Conservation (phyloP, 2,888 invertebrate genomes). For the Perizoma affinitatum region DNA sequence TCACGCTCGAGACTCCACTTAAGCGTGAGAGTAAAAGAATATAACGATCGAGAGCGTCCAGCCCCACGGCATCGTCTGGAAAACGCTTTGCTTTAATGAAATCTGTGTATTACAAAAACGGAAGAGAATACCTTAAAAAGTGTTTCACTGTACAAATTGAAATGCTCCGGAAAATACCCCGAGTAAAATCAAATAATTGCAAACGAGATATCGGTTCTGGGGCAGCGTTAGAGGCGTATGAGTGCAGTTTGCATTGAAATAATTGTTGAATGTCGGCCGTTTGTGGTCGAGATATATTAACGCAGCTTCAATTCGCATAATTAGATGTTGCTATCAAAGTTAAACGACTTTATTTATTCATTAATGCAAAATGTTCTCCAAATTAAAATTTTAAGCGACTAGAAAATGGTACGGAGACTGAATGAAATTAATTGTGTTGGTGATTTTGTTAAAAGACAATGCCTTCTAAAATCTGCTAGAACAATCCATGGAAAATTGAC, state of each 20-base stretch:
- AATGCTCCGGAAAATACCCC: conserved; percentile 52
- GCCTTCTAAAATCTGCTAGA: not conserved
- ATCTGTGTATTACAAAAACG: conserved; percentile 64
- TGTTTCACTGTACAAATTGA: conserved; percentile 64
- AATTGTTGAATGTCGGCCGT: conserved; percentile 56
- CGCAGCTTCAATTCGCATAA: conserved; percentile 66
- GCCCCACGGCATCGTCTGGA: conserved; percentile 49
- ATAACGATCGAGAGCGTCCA: conserved; percentile 55
- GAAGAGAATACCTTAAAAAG: conserved; percentile 57
- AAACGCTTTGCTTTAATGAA: conserved; percentile 66
- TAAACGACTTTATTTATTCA: conserved; percentile 50
- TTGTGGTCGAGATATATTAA: conserved; percentile 56
- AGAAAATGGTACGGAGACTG: conserved; percentile 30
- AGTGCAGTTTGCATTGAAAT: conserved; percentile 68
- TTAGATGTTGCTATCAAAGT: conserved; percentile 56
- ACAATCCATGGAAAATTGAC: conserved; percentile 2
- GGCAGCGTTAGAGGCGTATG: conserved; percentile 54
- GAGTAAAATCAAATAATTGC: conserved; percentile 66
- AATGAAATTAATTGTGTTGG: conserved; percentile 25
- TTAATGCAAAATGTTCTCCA: conserved; percentile 43
- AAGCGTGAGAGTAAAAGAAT: conserved; percentile 54
- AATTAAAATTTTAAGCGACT: conserved; percentile 43
- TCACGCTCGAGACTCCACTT: conserved; percentile 62
- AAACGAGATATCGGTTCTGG: conserved; percentile 61
- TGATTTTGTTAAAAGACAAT: conserved; percentile 5